phyloP scores from a whole-genome alignment of 2,888 invertebrate genomes.

The Chrysolina haemoptera region DNA sequence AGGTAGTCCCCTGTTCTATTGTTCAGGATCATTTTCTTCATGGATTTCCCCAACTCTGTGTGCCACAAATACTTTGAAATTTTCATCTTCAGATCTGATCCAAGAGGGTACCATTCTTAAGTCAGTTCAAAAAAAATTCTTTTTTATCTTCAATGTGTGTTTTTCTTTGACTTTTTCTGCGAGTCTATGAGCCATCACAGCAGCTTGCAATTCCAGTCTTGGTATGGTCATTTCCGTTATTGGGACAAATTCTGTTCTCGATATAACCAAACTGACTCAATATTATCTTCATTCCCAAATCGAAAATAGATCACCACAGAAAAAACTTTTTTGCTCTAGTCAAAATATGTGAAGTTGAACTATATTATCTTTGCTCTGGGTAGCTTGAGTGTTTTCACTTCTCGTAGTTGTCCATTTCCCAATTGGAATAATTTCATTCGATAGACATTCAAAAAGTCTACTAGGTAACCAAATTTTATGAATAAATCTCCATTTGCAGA shows the following conservation, averaged over 20 bases:
- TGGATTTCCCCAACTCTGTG: neutral
- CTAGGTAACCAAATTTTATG: too few relatives aligned
- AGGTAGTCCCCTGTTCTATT: constrained; percentile 9
- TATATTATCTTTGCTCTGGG: neutral
- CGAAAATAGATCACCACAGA: neutral
- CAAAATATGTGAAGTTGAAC: neutral
- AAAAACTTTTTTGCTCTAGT: neutral
- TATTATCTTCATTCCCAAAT: neutral
- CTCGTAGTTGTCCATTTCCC: neutral
- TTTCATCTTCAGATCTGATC: neutral
- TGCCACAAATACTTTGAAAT: neutral
- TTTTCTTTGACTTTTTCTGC: neutral
- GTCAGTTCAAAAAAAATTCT: neutral
- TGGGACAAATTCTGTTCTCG: neutral
- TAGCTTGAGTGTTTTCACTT: neutral
- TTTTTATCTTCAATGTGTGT: neutral
- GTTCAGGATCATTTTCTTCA: neutral
- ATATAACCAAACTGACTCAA: neutral
- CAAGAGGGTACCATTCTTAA: neutral
- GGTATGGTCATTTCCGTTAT: neutral
- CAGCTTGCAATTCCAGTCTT: neutral
- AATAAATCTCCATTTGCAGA: too few relatives aligned
- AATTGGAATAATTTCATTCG: too few relatives aligned
- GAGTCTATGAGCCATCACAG: neutral
- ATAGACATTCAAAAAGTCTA: too few relatives aligned